These are phyloP conservation scores for Stenoptilia bipunctidactyla DNA, from an alignment of 2,888 invertebrate species.

Conservation along the genomic window DNA sequence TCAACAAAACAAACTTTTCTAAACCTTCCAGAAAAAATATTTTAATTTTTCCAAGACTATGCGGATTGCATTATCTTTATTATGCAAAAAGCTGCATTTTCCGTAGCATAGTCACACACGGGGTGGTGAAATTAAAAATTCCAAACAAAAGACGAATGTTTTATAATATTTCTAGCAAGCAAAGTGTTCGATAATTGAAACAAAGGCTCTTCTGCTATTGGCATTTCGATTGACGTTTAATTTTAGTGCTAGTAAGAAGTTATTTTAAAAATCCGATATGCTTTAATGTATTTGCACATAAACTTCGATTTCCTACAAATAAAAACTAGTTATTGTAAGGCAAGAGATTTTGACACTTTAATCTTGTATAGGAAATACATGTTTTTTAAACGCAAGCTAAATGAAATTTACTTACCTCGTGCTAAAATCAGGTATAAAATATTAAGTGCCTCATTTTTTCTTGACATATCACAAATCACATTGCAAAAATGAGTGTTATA, in stretches of 20 bases:
- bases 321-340: too few relatives aligned
- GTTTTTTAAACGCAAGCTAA: too few relatives aligned
- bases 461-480: too few relatives aligned
- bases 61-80: constrained; percentile 8
- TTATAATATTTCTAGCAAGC: constrained; percentile 42
- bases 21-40: not conserved
- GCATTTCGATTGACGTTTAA: constrained; percentile 61
- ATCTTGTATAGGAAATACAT: too few relatives aligned
- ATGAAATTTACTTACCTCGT: too few relatives aligned
- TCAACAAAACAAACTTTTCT: too few relatives aligned
- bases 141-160: constrained; percentile 29
- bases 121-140: constrained; percentile 25
- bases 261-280: constrained; percentile 18
- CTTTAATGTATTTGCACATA: constrained; percentile 6
- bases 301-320: constrained; percentile 3
- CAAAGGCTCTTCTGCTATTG: constrained; percentile 42
- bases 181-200: constrained; percentile 54
- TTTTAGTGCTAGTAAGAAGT: constrained; percentile 50
- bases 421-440: too few relatives aligned
- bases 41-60: constrained; percentile 6
- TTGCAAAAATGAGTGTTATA: too few relatives aligned
- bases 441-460: too few relatives aligned
- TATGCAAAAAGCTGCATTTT: not conserved
- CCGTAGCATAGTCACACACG: constrained; percentile 12
- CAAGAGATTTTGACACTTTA: too few relatives aligned